Percentiles rank a stretch among this genome's conserved stretches.
These are phyloP conservation scores for Ciconia stormi DNA, from an alignment of 2,113 vertebrate genomes.

Conservation along the genomic window DNA sequence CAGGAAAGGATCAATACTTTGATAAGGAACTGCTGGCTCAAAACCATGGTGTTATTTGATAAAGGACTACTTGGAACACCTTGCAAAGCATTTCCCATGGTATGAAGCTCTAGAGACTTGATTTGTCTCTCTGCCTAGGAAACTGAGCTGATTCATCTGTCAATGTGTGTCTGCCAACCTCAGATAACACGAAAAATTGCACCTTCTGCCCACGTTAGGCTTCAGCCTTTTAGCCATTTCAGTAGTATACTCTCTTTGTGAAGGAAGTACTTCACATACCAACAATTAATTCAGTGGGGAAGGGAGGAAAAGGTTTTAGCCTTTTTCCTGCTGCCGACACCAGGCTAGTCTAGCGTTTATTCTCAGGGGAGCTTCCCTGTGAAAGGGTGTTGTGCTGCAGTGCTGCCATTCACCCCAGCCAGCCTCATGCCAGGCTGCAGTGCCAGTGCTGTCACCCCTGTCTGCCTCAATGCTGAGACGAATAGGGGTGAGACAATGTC, in stretches of 20 bases:
- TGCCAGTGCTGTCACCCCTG: not conserved
- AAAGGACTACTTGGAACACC: conserved; percentile 4
- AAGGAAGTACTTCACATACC: not conserved
- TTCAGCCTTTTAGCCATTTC: not conserved
- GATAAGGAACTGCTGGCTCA: conserved; percentile 8
- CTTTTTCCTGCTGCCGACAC: not conserved
- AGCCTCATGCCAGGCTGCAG: fast-evolving
- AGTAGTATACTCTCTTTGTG: not conserved
- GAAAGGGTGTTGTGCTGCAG: not conserved
- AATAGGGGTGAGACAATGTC: no score
- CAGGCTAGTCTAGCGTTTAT: not conserved
- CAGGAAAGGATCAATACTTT: conserved; percentile 35
- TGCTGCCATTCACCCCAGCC: not conserved
- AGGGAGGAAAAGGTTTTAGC: not conserved
- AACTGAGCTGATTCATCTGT: conserved; percentile 1
- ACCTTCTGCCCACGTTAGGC: not conserved
- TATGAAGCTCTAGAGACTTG: not conserved
- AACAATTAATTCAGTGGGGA: not conserved
- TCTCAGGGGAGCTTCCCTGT: not conserved
- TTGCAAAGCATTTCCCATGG: not conserved
- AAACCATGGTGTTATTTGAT: not conserved
- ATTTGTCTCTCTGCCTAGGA: conserved; percentile 10
- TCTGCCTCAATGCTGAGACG: not conserved
- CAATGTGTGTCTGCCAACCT: not conserved
- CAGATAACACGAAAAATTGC: conserved; percentile 12